Conservation (phyloP, 2,113 vertebrate genomes). For the Synodontis membranacea region DNA sequence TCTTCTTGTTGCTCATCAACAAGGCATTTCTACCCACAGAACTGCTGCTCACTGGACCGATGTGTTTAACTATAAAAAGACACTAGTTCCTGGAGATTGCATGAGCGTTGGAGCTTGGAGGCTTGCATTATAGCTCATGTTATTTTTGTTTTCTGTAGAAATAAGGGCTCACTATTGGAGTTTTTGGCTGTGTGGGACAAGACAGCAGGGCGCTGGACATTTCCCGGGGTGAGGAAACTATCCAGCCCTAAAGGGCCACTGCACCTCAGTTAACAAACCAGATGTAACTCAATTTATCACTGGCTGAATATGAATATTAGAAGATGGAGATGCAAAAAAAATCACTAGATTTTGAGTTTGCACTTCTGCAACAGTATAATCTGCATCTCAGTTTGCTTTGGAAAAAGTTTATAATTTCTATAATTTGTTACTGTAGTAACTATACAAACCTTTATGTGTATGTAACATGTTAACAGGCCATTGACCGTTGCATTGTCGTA, state of each 20-base stretch:
- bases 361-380: not conserved
- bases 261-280: not conserved
- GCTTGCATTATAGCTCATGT: conserved; percentile 19
- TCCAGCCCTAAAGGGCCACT: too few relatives aligned
- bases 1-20: not conserved
- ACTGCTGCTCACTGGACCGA: too few relatives aligned
- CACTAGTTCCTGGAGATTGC: not conserved
- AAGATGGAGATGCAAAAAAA: not conserved
- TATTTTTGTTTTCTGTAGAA: conserved; percentile 20
- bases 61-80: not conserved
- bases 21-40: not conserved
- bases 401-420: not conserved
- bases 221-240: conserved; percentile 80
- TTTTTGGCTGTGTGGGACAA: conserved; percentile 76
- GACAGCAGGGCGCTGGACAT: conserved; percentile 63
- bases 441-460: not conserved
- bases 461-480: not conserved
- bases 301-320: not conserved
- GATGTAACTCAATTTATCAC: not conserved
- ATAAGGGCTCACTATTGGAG: conserved; percentile 73
- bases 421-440: not conserved
- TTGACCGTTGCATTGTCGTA: not conserved
- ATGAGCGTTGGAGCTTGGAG: conserved; percentile 51
- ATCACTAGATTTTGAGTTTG: not conserved
- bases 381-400: not conserved